Evolutionary conservation across 2,888 invertebrate species (phyloP).

Genomic region (Griposia aprilina): DNA sequence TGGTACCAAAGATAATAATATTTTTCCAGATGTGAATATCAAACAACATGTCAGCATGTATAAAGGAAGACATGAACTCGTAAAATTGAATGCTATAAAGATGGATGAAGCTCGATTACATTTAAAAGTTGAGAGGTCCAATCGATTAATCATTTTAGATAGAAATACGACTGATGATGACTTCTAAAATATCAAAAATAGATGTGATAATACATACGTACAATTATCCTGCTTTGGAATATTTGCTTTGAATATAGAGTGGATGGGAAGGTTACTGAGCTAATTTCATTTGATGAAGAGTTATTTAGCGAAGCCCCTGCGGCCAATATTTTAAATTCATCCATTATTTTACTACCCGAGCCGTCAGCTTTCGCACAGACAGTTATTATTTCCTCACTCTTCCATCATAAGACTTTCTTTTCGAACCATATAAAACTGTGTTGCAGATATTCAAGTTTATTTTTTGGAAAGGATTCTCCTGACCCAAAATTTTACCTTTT

Average conservation of each 20-base stretch:
- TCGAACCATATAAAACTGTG: conserved; percentile 66
- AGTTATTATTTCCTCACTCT: conserved; percentile 72
- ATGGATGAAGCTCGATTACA: conserved; percentile 70
- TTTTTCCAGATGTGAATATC: conserved; percentile 58
- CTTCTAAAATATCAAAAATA: conserved; percentile 59
- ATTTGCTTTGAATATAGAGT: conserved; percentile 24
- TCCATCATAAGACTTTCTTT: conserved; percentile 74
- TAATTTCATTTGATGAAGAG: conserved; percentile 69
- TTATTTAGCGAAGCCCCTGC: conserved; percentile 67
- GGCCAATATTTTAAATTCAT: conserved; percentile 68
- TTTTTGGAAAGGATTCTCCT: conserved; percentile 66
- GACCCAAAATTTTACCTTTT: conserved; percentile 55
- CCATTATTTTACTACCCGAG: conserved; percentile 70
- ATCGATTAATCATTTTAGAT: conserved; percentile 78
- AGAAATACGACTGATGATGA: conserved; percentile 71
- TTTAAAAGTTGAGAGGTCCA: conserved; percentile 75
- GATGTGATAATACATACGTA: conserved; percentile 68
- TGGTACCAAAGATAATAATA: conserved; percentile 46
- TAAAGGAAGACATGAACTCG: conserved; percentile 61
- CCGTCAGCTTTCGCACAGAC: conserved; percentile 68
- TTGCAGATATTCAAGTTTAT: conserved; percentile 71
- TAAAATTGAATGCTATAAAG: conserved; percentile 71
- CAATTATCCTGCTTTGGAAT: conserved; percentile 59
- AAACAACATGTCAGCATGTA: conserved; percentile 45
- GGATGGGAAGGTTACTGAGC: conserved; percentile 25